phyloP scores from a whole-genome alignment of 53 echinoderm and acorn worm genomes.

The Crossaster papposus region DNA sequence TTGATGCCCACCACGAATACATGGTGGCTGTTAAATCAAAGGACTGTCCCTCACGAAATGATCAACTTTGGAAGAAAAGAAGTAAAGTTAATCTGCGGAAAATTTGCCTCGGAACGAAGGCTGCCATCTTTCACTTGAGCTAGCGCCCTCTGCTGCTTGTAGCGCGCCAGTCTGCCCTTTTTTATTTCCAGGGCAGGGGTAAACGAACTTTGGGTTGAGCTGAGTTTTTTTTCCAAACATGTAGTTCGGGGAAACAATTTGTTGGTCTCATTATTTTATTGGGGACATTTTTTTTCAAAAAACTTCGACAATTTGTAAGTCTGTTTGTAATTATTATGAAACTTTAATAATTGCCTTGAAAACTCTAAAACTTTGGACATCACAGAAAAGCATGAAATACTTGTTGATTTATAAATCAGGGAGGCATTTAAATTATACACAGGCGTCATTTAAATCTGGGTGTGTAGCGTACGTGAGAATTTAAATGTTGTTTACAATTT shows the following conservation, averaged over 20 bases:
- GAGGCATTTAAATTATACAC: background rate
- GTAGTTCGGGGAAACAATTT: background rate
- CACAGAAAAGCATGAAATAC: background rate
- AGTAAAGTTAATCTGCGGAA: background rate
- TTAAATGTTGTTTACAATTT: background rate
- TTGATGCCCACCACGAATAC: slow-evolving; percentile 98
- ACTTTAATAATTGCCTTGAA: no score
- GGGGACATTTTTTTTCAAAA: no score
- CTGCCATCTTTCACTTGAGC: background rate
- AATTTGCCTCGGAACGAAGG: background rate
- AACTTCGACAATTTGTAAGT: background rate
- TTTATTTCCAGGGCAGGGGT: background rate
- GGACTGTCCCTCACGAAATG: background rate
- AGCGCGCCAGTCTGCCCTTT: no score
- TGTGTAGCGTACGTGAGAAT: background rate
- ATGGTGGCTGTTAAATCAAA: slow-evolving; percentile 38
- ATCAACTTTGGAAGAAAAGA: background rate
- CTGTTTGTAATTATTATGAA: background rate
- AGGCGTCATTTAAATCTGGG: background rate
- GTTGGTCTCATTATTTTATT: no score
- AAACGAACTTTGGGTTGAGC: background rate
- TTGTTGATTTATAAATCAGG: background rate
- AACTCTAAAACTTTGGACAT: no score
- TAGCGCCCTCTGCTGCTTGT: slow-evolving; percentile 25
- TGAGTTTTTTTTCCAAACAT: background rate